Evolutionary conservation across 2,113 vertebrate species (phyloP).

Genomic region (Paratilapia polleni): DNA sequence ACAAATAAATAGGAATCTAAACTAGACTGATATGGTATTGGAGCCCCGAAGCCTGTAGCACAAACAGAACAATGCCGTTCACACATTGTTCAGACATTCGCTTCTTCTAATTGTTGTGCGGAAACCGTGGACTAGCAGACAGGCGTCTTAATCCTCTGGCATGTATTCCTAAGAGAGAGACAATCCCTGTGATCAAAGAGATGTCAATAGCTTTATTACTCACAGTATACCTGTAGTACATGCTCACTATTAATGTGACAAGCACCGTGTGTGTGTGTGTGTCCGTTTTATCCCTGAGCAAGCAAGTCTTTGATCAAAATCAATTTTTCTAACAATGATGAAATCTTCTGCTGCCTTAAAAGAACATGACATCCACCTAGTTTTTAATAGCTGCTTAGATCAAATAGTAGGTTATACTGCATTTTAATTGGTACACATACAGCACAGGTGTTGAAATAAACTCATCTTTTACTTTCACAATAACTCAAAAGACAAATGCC

Average conservation of each 20-base stretch:
- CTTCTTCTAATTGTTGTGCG: constrained; percentile 38
- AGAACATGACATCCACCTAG: constrained; percentile 21
- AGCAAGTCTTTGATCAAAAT: constrained; percentile 43
- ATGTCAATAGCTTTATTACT: constrained; percentile 45
- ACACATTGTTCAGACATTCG: constrained; percentile 10
- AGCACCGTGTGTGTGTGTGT: not conserved
- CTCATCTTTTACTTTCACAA: not conserved
- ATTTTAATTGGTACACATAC: constrained; percentile 6
- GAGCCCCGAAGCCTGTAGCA: not conserved
- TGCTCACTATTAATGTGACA: constrained; percentile 11
- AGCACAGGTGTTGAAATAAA: not conserved
- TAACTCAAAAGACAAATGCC: not conserved
- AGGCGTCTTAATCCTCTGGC: constrained; percentile 41
- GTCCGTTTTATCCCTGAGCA: constrained; percentile 4
- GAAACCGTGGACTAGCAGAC: not conserved
- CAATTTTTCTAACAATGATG: constrained; percentile 34
- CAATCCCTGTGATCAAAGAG: constrained; percentile 53
- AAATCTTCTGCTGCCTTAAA: constrained; percentile 29
- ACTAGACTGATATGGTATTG: not conserved
- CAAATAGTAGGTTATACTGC: not conserved
- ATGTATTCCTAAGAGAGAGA: constrained; percentile 39
- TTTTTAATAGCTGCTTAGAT: constrained; percentile 11
- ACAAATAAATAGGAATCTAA: not conserved
- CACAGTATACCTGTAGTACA: constrained; percentile 28
- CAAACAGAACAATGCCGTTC: not conserved